Base-by-base conservation (phyloP, 2,888 invertebrate genomes). In the Sinohyriopsis cumingii region DNA sequence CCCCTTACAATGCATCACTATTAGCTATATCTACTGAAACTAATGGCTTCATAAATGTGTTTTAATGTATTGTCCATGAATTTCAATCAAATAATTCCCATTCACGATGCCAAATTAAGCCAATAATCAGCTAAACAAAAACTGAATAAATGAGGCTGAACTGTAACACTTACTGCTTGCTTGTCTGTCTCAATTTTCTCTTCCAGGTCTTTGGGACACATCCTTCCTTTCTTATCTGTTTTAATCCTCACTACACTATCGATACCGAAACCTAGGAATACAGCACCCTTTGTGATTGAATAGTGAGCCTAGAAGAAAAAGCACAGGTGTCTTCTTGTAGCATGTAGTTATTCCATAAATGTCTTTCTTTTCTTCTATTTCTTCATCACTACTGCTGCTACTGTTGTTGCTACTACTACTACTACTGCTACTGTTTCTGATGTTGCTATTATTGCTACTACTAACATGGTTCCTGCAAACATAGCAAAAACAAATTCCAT, bases 241-340 rank as follows among this genome's bases (percentile, higher is more conserved):
- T 93, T 93, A 3, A 97, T 93, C 70, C 93, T 90, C 71, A 94
- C 93, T 19, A 97, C 95, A 90, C 95, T 95, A 76, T 95, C 94
- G 53, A 93, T 93, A 0, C 97, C 97, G 62, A 97, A 92, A 0
- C 97, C 97, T 91, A 96, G 93, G 86, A 96, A 95, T 0, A 94
- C 93, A 0, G 96, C 94, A 85, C 96, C 92, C 87, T 97, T 97
- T 82, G 94, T 93, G 15, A 96, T 93, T 0, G 96, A 97, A 87
- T 97, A 97, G 89, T 97, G 97, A 0, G 84, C 83, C 88, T 89
- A 67, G 15, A 74, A 72, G 28, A 63, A 33, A 65, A 9, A 45
- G 45, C 15, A 45, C 25, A 20, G 24, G n/a, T 5, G 53, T 15
- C 20, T 7, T 5, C 6, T 18, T 24, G 19, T 59, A 18, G 22